Conservation (phyloP, 2,888 invertebrate genomes). For the Taphrorychus bicolor region DNA sequence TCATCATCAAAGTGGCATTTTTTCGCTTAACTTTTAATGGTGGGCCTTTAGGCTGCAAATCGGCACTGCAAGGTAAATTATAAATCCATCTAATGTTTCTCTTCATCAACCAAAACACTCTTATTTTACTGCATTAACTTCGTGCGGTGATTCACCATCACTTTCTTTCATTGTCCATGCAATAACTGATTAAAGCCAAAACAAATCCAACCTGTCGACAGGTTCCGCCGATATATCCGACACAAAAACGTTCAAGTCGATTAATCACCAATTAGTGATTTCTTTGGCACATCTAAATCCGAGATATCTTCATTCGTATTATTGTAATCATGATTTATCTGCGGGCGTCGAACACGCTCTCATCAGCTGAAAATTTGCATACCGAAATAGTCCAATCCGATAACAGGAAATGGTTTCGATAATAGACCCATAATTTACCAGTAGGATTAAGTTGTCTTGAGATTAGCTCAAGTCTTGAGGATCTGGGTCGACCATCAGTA, state of each 20-base stretch:
- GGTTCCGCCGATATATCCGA: neutral
- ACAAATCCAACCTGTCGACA: neutral
- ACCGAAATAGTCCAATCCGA: neutral
- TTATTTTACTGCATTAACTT: too few relatives aligned
- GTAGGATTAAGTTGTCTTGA: neutral
- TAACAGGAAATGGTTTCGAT: neutral
- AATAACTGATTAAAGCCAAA: neutral
- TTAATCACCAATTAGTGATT: conserved; percentile 5
- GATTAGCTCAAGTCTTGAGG: neutral
- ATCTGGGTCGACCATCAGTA: neutral
- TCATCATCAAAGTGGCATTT: neutral
- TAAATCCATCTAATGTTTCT: too few relatives aligned
- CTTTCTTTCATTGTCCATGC: neutral
- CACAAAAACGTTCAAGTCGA: neutral
- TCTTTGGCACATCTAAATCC: conserved; percentile 1
- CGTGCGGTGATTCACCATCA: neutral
- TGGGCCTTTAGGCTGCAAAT: neutral
- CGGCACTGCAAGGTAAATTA: too few relatives aligned
- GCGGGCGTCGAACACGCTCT: neutral
- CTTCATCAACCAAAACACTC: too few relatives aligned
- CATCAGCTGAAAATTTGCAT: neutral
- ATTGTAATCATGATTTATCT: neutral
- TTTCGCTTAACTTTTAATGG: neutral
- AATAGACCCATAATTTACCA: neutral
- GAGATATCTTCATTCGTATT: neutral